A percentile compares a stretch with the other conserved stretches of the same genome.
Conservation (phyloP, 1,140 invertebrate species). For the Alviniconcha marisindica region DNA sequence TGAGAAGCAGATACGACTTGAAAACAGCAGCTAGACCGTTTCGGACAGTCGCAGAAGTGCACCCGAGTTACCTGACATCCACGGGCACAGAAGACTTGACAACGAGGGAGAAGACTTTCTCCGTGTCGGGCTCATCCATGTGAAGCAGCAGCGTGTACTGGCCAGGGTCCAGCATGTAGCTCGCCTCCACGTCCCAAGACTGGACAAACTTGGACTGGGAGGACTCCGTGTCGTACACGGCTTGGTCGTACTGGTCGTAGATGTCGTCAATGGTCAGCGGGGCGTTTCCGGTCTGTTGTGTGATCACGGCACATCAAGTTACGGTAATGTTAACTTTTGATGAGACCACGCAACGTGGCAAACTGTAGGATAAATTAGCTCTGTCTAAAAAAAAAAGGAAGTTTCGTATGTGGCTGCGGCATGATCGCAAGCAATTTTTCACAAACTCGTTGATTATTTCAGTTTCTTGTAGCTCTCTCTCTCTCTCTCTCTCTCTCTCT, state of each 20-base stretch:
- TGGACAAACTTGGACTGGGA: slow-evolving; percentile 35
- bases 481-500: too few species aligned
- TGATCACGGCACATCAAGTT: background rate
- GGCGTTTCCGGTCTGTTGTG: background rate
- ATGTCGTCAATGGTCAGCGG: slow-evolving; percentile 39
- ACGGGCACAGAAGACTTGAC: slow-evolving; percentile 39
- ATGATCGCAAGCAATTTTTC: too few species aligned
- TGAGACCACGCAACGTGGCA: background rate
- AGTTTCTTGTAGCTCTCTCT: too few species aligned
- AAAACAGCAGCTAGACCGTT: too few species aligned
- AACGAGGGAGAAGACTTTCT: slow-evolving; percentile 42
- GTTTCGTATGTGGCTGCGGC: too few species aligned
- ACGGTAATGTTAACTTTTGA: background rate
- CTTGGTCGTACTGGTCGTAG: slow-evolving; percentile 41
- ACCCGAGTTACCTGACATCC: slow-evolving; percentile 46
- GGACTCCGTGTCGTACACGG: slow-evolving; percentile 26
- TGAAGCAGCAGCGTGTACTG: slow-evolving; percentile 40
- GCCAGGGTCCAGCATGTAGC: slow-evolving; percentile 43
- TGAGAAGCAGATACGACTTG: too few species aligned
- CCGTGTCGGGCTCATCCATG: slow-evolving; percentile 40
- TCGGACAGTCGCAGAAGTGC: too few species aligned
- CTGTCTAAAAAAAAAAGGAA: background rate
- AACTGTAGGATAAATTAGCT: background rate
- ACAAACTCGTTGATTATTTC: too few species aligned
- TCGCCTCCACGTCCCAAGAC: slow-evolving; percentile 38